A percentile compares a stretch with the other conserved stretches of the same genome.
These are phyloP conservation scores for Idaea biselata DNA, from an alignment of 2,888 invertebrate genomes.

Conservation along the genomic window DNA sequence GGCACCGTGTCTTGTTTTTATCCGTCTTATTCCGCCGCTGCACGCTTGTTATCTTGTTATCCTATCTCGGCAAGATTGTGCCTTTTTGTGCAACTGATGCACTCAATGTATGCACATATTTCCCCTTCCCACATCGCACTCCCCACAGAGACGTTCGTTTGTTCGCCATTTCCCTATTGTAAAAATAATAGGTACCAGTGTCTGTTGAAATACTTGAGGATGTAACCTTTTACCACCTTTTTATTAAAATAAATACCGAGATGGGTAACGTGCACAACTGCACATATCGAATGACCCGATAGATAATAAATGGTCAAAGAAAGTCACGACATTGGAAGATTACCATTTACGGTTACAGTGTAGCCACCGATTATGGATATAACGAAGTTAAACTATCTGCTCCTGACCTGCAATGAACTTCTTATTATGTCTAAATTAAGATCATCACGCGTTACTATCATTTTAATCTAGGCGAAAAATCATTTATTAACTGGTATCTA, in stretches of 20 bases:
- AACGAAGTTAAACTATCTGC: constrained; percentile 55
- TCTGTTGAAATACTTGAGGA: neutral
- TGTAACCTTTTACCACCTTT: constrained; percentile 3
- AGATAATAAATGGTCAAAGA: constrained; percentile 51
- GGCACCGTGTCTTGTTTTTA: constrained; percentile 73
- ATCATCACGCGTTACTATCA: constrained; percentile 34
- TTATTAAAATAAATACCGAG: constrained; percentile 37
- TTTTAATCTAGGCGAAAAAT: constrained; percentile 24
- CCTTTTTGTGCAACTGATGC: constrained; percentile 68
- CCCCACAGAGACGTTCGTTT: constrained; percentile 35
- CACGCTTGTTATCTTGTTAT: constrained; percentile 79
- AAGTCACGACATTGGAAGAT: constrained; percentile 60
- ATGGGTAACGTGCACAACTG: constrained; percentile 19
- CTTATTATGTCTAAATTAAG: constrained; percentile 56
- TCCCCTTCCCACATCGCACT: constrained; percentile 36
- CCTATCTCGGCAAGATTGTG: constrained; percentile 75
- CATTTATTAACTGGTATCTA: neutral
- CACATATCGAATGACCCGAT: neutral
- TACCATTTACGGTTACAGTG: constrained; percentile 54
- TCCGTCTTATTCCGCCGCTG: constrained; percentile 70
- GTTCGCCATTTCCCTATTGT: constrained; percentile 10
- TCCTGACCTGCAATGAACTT: constrained; percentile 47
- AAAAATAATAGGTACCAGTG: constrained; percentile 2
- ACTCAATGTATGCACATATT: constrained; percentile 58
- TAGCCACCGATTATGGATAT: constrained; percentile 62